Evolutionary conservation across 2,888 invertebrate genomes (phyloP), one percentile per base, ranked within the genome.

Genomic region (Conchocele bisecta): DNA sequence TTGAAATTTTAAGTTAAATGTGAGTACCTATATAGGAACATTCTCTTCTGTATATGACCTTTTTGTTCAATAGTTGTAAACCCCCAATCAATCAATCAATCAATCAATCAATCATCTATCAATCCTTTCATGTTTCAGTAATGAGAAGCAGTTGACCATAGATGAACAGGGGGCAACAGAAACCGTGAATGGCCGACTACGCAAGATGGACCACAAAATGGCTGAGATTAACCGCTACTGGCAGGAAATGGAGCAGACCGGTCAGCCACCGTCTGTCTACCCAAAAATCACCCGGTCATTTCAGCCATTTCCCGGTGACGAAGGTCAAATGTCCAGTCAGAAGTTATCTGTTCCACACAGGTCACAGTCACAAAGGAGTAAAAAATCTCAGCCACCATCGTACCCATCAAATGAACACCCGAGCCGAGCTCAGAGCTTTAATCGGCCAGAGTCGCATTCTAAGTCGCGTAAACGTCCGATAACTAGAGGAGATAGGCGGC

Each of bases 161-260:
- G 88, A 87, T 58, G 87, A 88, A 56, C 85, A 86, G 56, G 82
- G 82, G 28, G 85, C 87, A 6, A 68, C 83, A 6, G 89, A 88
- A 24, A 81, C 80, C 28, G 83, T 90, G 24, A 83, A 79, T 39
- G 81, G 69, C 54, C 85, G 84, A 59, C 75, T 89, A 46, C 67
- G 84, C n/a, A 84, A 83, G 72, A 75, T 89, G 69, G 84, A 88
- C 51, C 74, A 83, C 39, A 85, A 84, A 58, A 80, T 88, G 61
- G 72, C 74, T 0, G 86, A 89, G 58, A 68, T 89, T 33, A 79
- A 86, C 29, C 71, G 76, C 9, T 85, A 84, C 53, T 90, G 90
- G 90, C 71, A 68, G 15, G 86, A 86, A 65, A 83, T 87, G 75
- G 79, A 84, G 42, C 81, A 82, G 59, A 81, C 76, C 17, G 74